These are phyloP conservation scores for Montipora cactus DNA, from an alignment of 64 coral and sea anemone species.

Conservation along the genomic window DNA sequence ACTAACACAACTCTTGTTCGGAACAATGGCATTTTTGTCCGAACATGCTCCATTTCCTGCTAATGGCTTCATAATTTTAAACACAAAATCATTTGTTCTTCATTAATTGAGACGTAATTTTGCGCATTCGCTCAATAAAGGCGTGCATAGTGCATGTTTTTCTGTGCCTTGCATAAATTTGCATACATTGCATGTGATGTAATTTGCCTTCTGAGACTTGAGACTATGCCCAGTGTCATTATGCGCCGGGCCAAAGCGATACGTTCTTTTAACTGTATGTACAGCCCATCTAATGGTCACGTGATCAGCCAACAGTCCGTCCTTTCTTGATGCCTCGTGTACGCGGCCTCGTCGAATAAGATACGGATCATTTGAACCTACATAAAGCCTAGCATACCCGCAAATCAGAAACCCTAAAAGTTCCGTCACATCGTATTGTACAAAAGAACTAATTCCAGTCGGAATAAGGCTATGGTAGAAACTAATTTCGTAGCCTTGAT, in stretches of 20 bases:
- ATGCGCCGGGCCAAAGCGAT: neutral
- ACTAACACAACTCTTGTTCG: too few species aligned
- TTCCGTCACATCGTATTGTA: conserved; percentile 65
- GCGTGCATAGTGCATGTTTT: neutral
- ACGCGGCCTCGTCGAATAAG: conserved; percentile 80
- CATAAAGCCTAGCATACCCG: conserved; percentile 78
- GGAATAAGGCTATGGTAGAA: conserved; percentile 59
- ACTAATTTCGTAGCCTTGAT: conserved; percentile 69
- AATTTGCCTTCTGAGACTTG: neutral
- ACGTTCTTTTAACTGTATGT: conserved; percentile 75
- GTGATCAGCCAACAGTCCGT: conserved; percentile 60
- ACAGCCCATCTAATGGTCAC: conserved; percentile 76
- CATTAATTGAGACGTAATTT: conserved; percentile 8
- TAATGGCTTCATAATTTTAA: neutral
- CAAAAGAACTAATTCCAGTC: conserved; percentile 54
- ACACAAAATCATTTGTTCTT: neutral
- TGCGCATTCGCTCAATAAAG: conserved; percentile 12
- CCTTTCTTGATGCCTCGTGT: conserved; percentile 64
- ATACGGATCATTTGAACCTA: conserved; percentile 74
- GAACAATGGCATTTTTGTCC: too few species aligned
- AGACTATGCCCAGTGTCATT: neutral
- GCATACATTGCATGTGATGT: conserved; percentile 34
- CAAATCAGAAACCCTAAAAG: conserved; percentile 76
- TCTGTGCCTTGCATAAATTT: conserved; percentile 23
- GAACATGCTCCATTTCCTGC: too few species aligned